Evolutionary conservation across 1,140 invertebrate species (phyloP).

Genomic region (Chionoecetes opilio): DNA sequence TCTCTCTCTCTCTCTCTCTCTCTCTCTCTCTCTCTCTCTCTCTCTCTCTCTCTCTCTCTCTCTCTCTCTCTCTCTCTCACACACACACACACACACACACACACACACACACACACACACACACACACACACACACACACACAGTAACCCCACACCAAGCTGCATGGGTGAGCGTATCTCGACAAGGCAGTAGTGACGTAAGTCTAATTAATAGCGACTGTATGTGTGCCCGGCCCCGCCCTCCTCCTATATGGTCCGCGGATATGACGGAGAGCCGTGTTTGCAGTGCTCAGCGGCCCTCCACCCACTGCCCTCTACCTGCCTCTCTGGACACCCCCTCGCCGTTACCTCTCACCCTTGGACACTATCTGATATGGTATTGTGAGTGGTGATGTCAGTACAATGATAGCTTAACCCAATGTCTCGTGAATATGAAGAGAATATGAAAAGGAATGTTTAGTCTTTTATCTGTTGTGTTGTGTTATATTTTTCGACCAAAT

Average conservation of each 20-base stretch:
- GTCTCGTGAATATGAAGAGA: not conserved
- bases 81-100: too few relatives aligned
- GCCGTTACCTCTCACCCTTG: not conserved
- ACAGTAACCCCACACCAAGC: not conserved
- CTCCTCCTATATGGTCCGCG: not conserved
- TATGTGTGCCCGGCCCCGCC: not conserved
- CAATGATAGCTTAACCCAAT: not conserved
- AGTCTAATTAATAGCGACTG: not conserved
- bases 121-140: too few relatives aligned
- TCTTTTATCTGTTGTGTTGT: too few relatives aligned
- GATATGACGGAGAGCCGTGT: not conserved
- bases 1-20: too few relatives aligned
- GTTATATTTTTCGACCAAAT: too few relatives aligned
- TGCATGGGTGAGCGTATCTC: not conserved
- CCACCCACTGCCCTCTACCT: not conserved
- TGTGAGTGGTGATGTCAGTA: not conserved
- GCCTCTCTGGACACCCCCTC: not conserved
- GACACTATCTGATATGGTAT: not conserved
- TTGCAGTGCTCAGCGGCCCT: not conserved
- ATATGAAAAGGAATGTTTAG: too few relatives aligned
- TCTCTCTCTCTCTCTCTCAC: too few relatives aligned
- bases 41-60: not conserved
- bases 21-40: not conserved
- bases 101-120: too few relatives aligned
- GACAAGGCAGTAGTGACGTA: slow-evolving; percentile 5